phyloP scores from a whole-genome alignment of 2,888 invertebrate genomes.

The Lithophane socia region DNA sequence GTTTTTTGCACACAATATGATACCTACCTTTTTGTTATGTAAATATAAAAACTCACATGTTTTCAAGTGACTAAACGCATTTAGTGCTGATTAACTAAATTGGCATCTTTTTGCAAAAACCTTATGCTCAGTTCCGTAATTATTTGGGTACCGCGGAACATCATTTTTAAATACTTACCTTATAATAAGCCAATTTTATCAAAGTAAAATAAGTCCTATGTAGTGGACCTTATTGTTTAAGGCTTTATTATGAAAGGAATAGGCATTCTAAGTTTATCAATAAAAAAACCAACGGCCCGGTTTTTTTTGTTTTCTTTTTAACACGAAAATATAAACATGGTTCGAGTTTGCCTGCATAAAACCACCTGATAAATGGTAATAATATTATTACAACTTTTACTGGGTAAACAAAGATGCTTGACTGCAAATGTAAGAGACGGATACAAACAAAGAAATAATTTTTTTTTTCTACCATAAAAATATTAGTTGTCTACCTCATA shows the following conservation, averaged over 20 bases:
- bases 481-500: neutral
- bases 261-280: too few species aligned
- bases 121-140: constrained; percentile 36
- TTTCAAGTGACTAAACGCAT: constrained; percentile 10
- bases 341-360: neutral
- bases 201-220: neutral
- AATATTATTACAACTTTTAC: neutral
- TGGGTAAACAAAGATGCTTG: neutral
- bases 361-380: neutral
- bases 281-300: too few species aligned
- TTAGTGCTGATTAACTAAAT: constrained; percentile 46
- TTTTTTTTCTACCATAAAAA: neutral
- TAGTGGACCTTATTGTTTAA: neutral
- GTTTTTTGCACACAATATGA: constrained; percentile 1
- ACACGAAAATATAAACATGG: neutral
- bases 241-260: too few species aligned
- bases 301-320: too few species aligned
- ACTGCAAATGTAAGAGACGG: too few species aligned
- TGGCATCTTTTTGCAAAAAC: constrained; percentile 41
- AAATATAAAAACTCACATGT: constrained; percentile 16
- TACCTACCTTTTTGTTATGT: constrained; percentile 8
- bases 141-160: constrained; percentile 12
- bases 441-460: neutral
- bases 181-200: too few species aligned
- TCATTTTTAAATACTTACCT: neutral